Evolutionary conservation across 2,113 vertebrate species (phyloP), one percentile per base, ranked within the genome.

Genomic region (Leptobrachium ailaonicum): DNA sequence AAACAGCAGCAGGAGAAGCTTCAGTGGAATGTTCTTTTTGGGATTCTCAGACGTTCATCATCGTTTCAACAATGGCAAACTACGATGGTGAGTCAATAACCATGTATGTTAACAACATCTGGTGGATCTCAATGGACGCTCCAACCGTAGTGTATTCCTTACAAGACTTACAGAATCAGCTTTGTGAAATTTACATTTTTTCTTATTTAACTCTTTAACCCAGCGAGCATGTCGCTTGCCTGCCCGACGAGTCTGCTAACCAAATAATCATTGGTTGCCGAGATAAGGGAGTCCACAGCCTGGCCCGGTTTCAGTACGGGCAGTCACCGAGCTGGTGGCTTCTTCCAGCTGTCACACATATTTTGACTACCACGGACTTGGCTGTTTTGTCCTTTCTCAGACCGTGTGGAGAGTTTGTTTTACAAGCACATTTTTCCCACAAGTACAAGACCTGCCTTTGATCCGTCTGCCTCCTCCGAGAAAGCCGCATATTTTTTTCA

Each of bases 301-400:
- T 42, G 53, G 32, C n/a, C 6, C 7, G 2, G 63, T 14, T 50
- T 5, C 3, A 47, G 32, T 44, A 43, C 10, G 7, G 8, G 11
- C 76, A 47, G 41, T 32, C 56, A 40, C 11, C 11, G 50, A 20
- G 50, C 41, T 6, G 41, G 14, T 82, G 75, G 71, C 64, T 14
- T 78, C 12, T 80, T 66, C 62, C 83, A 85, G 84, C 82, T 84
- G 77, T 84, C 85, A 71, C 71, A 79, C 14, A 79, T 83, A 79
- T 73, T 85, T 73, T 14, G 77, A 54, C 43, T 85, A 66, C 4
- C 68, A 58, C 53, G 44, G 4, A 20, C 69, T 9, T 83, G 73
- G 44, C 78, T 71, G 75, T 83, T 70, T 54, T 42, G 77, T 84
- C 47, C 67, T 74, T 20, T 43, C 56, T 83, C 41, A 71, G 58